These are phyloP conservation scores for Tachina fera DNA, from an alignment of 2,888 invertebrate genomes.

Conservation along the genomic window DNA sequence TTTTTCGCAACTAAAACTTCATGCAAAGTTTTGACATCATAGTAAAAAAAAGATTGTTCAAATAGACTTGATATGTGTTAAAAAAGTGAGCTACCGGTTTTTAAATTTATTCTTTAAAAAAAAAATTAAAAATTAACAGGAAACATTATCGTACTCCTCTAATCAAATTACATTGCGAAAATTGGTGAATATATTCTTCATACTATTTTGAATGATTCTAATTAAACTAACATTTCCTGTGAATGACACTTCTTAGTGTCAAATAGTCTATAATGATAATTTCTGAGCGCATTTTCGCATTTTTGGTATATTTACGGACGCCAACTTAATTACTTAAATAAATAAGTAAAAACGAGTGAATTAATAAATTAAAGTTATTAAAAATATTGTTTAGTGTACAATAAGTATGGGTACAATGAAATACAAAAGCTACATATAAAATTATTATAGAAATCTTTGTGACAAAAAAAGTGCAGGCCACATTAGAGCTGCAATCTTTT, in stretches of 20 bases:
- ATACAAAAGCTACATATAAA: background rate
- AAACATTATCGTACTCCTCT: no score
- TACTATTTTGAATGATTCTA: constrained; percentile 15
- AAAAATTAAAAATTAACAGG: no score
- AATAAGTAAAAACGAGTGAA: background rate
- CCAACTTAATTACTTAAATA: constrained; percentile 6
- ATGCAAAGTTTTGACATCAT: no score
- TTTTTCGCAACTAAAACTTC: no score
- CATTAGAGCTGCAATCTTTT: constrained; percentile 8
- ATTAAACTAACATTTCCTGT: background rate
- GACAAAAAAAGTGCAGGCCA: background rate
- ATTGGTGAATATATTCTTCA: background rate
- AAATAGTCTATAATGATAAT: constrained; percentile 13
- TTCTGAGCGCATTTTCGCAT: background rate
- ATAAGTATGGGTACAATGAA: background rate
- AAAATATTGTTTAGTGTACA: constrained; percentile 14
- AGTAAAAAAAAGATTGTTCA: no score
- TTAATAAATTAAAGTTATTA: background rate
- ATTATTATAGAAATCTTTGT: background rate
- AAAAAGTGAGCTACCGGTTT: no score
- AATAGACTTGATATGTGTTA: no score
- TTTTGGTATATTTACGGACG: constrained; percentile 1
- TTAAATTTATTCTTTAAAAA: no score
- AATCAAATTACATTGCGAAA: no score
- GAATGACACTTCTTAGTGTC: background rate